A percentile compares a stretch with the other conserved stretches of the same genome.
Evolutionary conservation across 2,888 invertebrate species (phyloP).

Genomic region (Oxytorus armatus): DNA sequence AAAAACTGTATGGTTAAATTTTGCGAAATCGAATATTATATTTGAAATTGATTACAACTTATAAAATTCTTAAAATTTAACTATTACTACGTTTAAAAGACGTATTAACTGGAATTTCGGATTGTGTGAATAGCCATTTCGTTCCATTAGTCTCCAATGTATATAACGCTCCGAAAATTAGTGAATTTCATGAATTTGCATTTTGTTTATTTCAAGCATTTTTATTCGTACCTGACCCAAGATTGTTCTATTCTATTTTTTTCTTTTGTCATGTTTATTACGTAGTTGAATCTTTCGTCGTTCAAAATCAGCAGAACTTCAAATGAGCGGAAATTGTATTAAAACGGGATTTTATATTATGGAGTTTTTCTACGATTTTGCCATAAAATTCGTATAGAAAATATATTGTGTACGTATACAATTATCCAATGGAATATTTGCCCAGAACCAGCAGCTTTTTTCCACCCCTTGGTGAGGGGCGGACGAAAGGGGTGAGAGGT

Average conservation of each 20-base stretch:
- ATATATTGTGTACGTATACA: background rate
- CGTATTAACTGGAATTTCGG: too few species aligned
- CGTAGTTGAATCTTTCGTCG: background rate
- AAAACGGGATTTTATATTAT: background rate
- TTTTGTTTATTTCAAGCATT: too few species aligned
- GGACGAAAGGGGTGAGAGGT: conserved; percentile 18
- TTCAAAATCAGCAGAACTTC: background rate
- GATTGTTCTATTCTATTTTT: background rate
- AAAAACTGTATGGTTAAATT: too few species aligned
- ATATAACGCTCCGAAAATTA: too few species aligned
- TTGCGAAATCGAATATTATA: too few species aligned
- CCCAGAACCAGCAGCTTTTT: conserved; percentile 30
- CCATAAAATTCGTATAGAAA: background rate
- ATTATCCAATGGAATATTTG: conserved; percentile 49
- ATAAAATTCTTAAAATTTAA: too few species aligned
- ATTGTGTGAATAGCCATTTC: too few species aligned
- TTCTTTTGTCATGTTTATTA: background rate
- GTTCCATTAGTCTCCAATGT: too few species aligned
- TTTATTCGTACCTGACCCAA: too few species aligned
- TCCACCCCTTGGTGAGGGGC: conserved; percentile 12
- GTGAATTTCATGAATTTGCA: too few species aligned
- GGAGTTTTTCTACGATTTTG: background rate
- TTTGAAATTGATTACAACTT: too few species aligned
- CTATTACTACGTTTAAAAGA: background rate
- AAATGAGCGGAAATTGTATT: background rate